Conservation (phyloP, 2,888 invertebrate genomes). For the Cataglyphis cursor region DNA sequence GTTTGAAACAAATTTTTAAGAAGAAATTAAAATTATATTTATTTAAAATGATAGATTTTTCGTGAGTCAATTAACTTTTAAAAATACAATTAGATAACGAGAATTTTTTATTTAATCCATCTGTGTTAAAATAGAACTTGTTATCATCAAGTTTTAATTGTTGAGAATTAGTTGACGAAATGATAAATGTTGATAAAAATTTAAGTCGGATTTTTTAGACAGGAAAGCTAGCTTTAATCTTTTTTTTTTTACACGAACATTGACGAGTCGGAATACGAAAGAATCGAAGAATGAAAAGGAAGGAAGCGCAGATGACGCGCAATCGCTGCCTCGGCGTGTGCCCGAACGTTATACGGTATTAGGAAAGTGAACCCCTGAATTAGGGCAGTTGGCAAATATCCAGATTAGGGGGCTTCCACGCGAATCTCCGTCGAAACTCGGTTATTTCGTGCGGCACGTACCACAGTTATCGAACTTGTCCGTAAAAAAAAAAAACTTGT, state of each 20-base stretch:
- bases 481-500: background rate
- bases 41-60: background rate
- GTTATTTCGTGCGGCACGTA: conserved; percentile 24
- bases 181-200: background rate
- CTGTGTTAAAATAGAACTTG: background rate
- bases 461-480: background rate
- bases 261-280: background rate
- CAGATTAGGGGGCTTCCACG: conserved; percentile 45
- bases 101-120: background rate
- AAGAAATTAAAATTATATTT: background rate
- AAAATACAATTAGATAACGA: background rate
- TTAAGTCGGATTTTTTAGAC: background rate
- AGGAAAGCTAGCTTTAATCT: background rate
- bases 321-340: conserved; percentile 39
- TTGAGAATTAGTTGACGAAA: background rate
- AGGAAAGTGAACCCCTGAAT: conserved; percentile 46
- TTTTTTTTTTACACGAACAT: background rate
- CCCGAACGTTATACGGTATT: conserved; percentile 26
- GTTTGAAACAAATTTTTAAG: background rate
- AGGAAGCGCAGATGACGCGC: conserved; percentile 37
- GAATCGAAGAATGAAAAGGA: conserved; percentile 8
- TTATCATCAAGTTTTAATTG: background rate
- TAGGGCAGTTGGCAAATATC: conserved; percentile 56
- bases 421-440: conserved; percentile 36
- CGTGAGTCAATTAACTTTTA: background rate